Base-by-base conservation (phyloP, 2,113 vertebrate species). In the Lichenostomus cassidix region DNA sequence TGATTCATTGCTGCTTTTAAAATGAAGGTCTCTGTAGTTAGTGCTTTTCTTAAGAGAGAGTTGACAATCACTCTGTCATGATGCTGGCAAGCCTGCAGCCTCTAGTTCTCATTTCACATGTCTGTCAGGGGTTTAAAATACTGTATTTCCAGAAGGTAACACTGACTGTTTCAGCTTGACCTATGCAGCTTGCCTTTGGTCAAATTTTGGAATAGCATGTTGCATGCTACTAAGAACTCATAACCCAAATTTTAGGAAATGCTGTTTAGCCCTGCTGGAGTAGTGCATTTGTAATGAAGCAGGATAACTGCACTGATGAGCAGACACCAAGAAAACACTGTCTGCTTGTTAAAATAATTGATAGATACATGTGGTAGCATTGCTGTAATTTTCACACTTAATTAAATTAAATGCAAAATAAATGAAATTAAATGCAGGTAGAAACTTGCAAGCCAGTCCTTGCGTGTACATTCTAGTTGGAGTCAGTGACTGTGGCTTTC, bases 1-100 rank as follows among this genome's bases (percentile, higher is more conserved):
- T 93, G 70, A 74, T 89, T 87, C 80, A 60, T 78, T 84, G 83
- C 73, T 94, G 2, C 89, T 89, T 96, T 78, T 64, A 75, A 90
- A 90, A 80, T 55, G 39, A 71, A 93, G 42, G n/a, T 13, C 63
- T 93, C 76, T 73, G 18, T 55, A 83, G 59, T 70, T 67, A 63
- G 50, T 75, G 69, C 62, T 87, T 82, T 75, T 75, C 83, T 78
- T 89, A 42, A 86, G 86, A 88, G 71, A 63, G 73, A 13, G 29
- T 88, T 80, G 90, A 88, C 82, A 73, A 64, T 63, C 67, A 39
- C 60, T 91, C 39, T 87, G 73, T 88, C 80, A 64, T 60, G 24
- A 41, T 84, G 60, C 91, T 95, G 93, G 68, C 91, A 92, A 74
- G 81, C 63, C 46, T 46, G 35, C 39, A 67, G 67, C 62, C 75